These are phyloP conservation scores for Rhineura floridana DNA, from an alignment of 2,113 vertebrate genomes.

Conservation along the genomic window DNA sequence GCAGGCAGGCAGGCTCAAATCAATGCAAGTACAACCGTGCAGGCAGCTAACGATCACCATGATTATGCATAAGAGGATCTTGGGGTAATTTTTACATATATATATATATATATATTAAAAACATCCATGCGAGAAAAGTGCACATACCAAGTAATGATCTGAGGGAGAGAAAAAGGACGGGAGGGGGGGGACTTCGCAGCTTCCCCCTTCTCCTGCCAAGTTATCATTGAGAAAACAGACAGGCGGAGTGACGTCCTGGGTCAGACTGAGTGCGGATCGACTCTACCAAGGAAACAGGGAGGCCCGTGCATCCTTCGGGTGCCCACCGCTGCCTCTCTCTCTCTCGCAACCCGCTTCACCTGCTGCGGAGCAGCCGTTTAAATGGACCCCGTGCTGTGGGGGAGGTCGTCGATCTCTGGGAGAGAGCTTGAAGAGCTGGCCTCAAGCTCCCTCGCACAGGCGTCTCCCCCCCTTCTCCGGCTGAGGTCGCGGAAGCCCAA, in stretches of 20 bases:
- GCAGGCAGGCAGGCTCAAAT: conserved; percentile 32
- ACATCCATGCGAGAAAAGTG: conserved; percentile 68
- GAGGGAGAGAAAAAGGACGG: background rate
- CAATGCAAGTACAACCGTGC: conserved; percentile 58
- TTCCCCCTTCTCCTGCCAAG: conserved; percentile 73
- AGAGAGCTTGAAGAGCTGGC: background rate
- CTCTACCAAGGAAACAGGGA: conserved; percentile 75
- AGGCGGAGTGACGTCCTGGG: conserved; percentile 79
- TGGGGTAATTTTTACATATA: background rate
- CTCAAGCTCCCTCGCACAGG: conserved; percentile 30
- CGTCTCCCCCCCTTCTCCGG: conserved; percentile 63
- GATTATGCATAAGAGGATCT: background rate
- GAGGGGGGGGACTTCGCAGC: conserved; percentile 56
- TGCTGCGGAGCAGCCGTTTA: background rate
- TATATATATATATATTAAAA: background rate
- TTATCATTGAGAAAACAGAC: conserved; percentile 79
- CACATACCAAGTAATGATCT: conserved; percentile 72
- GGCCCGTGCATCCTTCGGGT: conserved; percentile 43
- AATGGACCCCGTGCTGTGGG: background rate
- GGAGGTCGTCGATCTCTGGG: background rate
- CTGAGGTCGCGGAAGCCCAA: conserved; percentile 75
- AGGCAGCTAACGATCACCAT: conserved; percentile 33
- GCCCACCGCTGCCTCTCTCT: conserved; percentile 31
- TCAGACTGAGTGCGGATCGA: conserved; percentile 77
- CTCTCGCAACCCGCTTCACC: background rate